Evolutionary conservation across 2,113 vertebrate species (phyloP).

Genomic region (Dolichallabes microphthalmus): DNA sequence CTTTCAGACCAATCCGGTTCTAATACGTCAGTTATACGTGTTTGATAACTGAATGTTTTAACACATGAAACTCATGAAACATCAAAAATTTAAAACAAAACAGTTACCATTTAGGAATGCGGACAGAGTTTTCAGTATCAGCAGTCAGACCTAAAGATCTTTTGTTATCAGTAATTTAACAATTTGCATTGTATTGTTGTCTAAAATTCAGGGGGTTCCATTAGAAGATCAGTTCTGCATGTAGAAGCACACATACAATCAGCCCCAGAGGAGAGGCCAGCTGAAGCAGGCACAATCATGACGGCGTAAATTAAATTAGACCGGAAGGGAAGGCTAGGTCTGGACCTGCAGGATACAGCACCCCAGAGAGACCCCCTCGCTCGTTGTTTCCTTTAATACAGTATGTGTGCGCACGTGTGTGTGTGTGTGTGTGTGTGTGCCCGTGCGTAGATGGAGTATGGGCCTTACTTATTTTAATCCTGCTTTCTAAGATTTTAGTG

Average conservation of each 20-base stretch:
- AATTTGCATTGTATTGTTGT: neutral
- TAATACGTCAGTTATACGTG: neutral
- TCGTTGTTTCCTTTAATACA: constrained; percentile 31
- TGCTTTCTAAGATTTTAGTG: neutral
- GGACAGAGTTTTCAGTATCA: neutral
- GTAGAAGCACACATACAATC: neutral
- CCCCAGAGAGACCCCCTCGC: constrained; percentile 42
- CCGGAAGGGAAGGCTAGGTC: constrained; percentile 75
- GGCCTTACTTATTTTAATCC: neutral
- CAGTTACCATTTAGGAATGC: neutral
- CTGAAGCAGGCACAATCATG: constrained; percentile 70
- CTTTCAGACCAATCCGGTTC: neutral
- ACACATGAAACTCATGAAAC: neutral
- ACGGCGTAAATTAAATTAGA: constrained; percentile 79
- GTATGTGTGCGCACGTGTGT: constrained; percentile 17
- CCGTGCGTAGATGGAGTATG: neutral
- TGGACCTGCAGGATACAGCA: constrained; percentile 72
- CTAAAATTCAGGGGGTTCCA: neutral
- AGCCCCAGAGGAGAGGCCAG: constrained; percentile 53
- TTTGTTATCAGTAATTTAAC: neutral
- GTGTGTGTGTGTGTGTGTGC: constrained; percentile 4
- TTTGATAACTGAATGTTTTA: neutral
- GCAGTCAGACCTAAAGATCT: neutral
- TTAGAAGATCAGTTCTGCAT: neutral
- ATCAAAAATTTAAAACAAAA: neutral